Evolutionary conservation across 2,888 invertebrate species (phyloP), one percentile per base, ranked within the genome.

Genomic region (Andrena bicolor): DNA sequence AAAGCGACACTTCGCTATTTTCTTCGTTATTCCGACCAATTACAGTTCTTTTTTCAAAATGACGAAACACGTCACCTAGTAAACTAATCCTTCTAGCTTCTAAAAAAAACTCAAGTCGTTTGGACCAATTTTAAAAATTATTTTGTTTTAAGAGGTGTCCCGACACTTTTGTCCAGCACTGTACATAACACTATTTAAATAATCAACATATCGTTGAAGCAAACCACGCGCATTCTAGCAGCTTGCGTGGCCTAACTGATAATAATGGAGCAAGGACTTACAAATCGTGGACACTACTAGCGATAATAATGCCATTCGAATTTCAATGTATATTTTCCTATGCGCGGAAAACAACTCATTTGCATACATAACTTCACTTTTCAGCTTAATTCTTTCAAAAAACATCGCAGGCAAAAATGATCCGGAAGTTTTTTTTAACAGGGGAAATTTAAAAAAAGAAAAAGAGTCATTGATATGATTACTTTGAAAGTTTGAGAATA

Each of bases 221-320:
- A 49, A 71, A 48, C 26, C 32, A 49, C 58, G 53, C 65, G 30
- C 23, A 70, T 76, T 61, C 41, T 64, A 51, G n/a, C 28, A 8
- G 51, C 60, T 60, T 65, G 66, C 76, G 68, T 81, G 83, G 76
- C 83, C 85, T 56, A 83, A 82, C 83, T 84, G 88, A 88, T 88
- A 88, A 86, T 80, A 77, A 56, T 48, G 28, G 66, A 73, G 53
- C 80, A 85, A 83, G 88, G 82, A 85, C 86, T 86, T 74, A 65
- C 78, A 51, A 76, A 88, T 83, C 60, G 68, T 28, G 82, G 79
- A 82, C 71, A 65, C 79, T 84, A 84, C 79, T 83, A 87, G 88
- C 88, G 80, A 76, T 60, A 88, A 88, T 87, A 88, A 87, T 30
- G 61, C 30, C 49, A 26, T 13, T 8, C 10, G 2, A 73, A 69